A percentile compares a stretch with the other conserved stretches of the same genome.
These are phyloP conservation scores for Latrodectus geometricus DNA, from an alignment of 1,140 invertebrate genomes.

Conservation along the genomic window DNA sequence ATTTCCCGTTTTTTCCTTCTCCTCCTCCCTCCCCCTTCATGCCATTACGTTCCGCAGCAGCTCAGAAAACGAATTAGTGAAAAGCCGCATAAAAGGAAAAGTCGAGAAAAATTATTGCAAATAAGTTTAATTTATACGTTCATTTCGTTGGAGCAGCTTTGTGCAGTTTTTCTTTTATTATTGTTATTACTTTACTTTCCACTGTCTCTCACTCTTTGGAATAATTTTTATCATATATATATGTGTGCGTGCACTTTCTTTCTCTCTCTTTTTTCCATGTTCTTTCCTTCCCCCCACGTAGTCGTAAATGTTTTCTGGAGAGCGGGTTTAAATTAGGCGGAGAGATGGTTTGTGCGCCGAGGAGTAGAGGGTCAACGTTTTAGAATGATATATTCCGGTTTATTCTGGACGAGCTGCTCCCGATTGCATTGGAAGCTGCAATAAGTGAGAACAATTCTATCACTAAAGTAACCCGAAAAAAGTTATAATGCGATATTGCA, in stretches of 20 bases:
- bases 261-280: background rate
- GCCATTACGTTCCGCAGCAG: constrained; percentile 48
- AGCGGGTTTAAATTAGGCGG: constrained; percentile 58
- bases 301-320: background rate
- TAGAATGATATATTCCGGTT: background rate
- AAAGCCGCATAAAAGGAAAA: constrained; percentile 60
- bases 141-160: constrained; percentile 31
- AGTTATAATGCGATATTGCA: no score
- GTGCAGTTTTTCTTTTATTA: constrained; percentile 8
- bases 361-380: background rate
- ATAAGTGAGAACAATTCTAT: no score
- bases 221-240: background rate
- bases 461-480: no score
- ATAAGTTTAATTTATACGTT: constrained; percentile 62
- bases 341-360: constrained; percentile 40
- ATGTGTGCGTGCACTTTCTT: constrained; percentile 8
- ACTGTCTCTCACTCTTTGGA: background rate
- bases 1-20: constrained; percentile 7
- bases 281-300: background rate
- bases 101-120: constrained; percentile 61
- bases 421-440: no score
- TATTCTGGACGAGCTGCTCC: no score
- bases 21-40: constrained; percentile 10
- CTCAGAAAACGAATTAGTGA: constrained; percentile 53
- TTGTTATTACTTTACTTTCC: background rate